Evolutionary conservation across 2,113 vertebrate species (phyloP), one percentile per base, ranked within the genome.

Genomic region (Arizona elegans): DNA sequence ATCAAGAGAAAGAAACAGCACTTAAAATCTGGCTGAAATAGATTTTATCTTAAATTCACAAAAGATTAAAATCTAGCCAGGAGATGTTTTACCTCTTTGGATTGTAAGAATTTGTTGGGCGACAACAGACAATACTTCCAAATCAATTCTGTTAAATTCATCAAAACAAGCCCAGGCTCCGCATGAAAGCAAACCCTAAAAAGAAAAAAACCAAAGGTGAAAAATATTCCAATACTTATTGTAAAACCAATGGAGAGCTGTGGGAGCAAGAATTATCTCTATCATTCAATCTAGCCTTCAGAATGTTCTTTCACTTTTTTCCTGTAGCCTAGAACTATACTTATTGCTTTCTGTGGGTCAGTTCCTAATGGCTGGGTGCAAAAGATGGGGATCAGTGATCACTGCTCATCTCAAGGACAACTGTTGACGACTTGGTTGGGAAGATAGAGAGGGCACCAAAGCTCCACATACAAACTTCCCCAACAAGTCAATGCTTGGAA

Each of bases 81-180:
- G 8, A 91, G 13, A 21, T 43, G 85, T 91, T 47, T 94, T 97
- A 99, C 99, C 98, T 99, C 98, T 98, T 95, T 99, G 99, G 93
- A 99, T 99, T 89, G 99, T 99, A 95, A 99, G 98, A 96, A 99
- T 99, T 97, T 99, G 99, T 95, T 99, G 99, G 91, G 99, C 98
- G 92, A 99, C 98, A 93, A 99, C 99, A 92, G 99, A 99, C 56
- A 99, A 98, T 85, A 99, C 98, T 97, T 99, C 99, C 97, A 99
- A 97, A 97, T 99, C 98, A 95, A 99, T 99, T 93, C 98, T 98
- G 97, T 99, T 99, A 95, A 99, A 99, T 96, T 99, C 99, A 96
- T 99, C 98, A 97, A 99, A 99, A 96, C 99, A 99, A 94, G 98
- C 98, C 98, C 99, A 99, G 26, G 98, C 99, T 89, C 98, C 98